A percentile compares a stretch with the other conserved stretches of the same genome.
Evolutionary conservation across 2,113 vertebrate species (phyloP).

Genomic region (Oxyruncus cristatus): DNA sequence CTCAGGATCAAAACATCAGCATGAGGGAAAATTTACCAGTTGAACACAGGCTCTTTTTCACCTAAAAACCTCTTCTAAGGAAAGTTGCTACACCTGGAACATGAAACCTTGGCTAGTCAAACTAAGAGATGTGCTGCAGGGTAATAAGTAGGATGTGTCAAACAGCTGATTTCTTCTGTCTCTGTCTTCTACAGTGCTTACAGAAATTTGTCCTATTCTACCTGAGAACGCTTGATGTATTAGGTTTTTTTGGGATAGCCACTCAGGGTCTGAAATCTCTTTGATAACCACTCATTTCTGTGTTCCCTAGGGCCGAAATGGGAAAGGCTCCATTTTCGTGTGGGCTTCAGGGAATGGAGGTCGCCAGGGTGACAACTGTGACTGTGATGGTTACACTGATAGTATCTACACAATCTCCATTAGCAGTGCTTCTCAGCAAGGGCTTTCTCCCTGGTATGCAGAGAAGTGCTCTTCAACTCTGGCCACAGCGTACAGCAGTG

Average conservation of each 20-base stretch:
- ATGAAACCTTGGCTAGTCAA: not conserved
- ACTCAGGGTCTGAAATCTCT: not conserved
- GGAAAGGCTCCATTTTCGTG: conserved; percentile 96
- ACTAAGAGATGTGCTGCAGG: not conserved
- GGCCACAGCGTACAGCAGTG: conserved; percentile 97
- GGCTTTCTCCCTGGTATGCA: conserved; percentile 95
- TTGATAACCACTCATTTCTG: not conserved
- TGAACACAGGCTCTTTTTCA: not conserved
- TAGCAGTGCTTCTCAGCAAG: conserved; percentile 97
- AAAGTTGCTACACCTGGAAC: not conserved
- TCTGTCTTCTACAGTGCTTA: not conserved
- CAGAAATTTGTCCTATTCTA: not conserved
- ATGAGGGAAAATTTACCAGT: not conserved
- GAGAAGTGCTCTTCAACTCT: conserved; percentile 98
- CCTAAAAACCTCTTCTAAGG: not conserved
- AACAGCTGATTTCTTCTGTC: not conserved
- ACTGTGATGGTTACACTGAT: conserved; percentile 97
- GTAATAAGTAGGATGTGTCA: not conserved
- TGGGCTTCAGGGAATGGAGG: conserved; percentile 99
- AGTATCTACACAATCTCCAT: conserved; percentile 98
- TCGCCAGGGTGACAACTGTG: conserved; percentile 96
- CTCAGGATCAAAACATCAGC: not conserved
- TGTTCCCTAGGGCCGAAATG: conserved; percentile 85
- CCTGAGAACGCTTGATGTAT: not conserved
- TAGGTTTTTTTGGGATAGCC: not conserved